Base-by-base conservation (phyloP, 2,113 vertebrate species). In the Myrmophylax atrothorax region DNA sequence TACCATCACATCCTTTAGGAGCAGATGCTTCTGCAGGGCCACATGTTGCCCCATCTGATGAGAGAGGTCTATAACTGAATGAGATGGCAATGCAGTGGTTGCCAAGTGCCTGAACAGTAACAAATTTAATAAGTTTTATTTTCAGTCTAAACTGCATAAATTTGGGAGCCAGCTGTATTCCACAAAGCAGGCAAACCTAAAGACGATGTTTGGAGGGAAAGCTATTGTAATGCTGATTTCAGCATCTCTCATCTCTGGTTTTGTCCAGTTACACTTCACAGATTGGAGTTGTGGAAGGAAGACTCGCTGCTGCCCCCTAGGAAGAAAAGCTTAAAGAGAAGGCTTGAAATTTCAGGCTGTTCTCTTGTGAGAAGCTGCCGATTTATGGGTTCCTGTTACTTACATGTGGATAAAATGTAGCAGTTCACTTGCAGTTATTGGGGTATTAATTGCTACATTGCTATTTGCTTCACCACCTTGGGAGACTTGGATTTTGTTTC, bases 391-490 rank as follows among this genome's bases (percentile, higher is more conserved):
- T 87, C 59, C 28, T 84, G 23, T 58, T 53, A 46, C 31, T 47
- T 66, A 44, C 1, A 11, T 33, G 12, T 84, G 44, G 29, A 38
- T 64, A 49, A 91, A 87, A 40, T 0, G 0, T 31, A 64, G 47
- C 56, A 38, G 14, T 64, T 78, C 9, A 4, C 20, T 50, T 63
- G 56, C 23, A 63, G 12, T 62, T 77, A 22, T 5, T n/a, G 4
- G 31, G 2, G 3, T 35, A 7, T 47, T 56, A 38, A 58, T 53
- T 53, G 6, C 15, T 55, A 1, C 0, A 1, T 40, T 49, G 14
- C 20, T 31, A 0, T 53, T 77, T 50, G 26, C 24, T 22, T 63
- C 29, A 3, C 15, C 42, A 20, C 31, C 19, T 19, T 20, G 46
- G 46, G 46, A 47, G 46, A 52, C 13, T 50, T 52, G 7, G 18